Evolutionary conservation across 2,888 invertebrate species (phyloP), one percentile per base, ranked within the genome.

Genomic region (Agrilus biguttatus): DNA sequence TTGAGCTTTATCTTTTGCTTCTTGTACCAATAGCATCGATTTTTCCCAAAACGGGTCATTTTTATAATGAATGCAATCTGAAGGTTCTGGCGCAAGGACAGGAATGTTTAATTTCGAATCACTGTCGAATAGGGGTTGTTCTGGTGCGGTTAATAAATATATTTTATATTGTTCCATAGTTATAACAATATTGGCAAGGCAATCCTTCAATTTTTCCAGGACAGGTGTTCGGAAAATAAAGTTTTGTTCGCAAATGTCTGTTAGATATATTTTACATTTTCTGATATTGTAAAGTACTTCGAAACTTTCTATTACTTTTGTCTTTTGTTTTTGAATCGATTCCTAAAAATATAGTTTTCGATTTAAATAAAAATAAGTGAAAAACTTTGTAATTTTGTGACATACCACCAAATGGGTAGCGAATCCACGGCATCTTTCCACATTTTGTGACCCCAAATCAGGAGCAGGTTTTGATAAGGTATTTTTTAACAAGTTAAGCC

Each of bases 371-470:
- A 28, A 1, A 21, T 4, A 40, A n/a, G 10, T 14, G 6, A 12
- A 39, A 8, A 39, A 4, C 4, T 17, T 2, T 10, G 34, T 2
- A 14, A 8, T 2, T 5, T 28, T 39, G n/a, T 37, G 33, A 49
- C 58, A 65, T 65, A 79, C 77, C 72, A 87, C 72, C 36, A 93
- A 66, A 55, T 92, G 84, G 14, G 80, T 75, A 0, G 86, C 75
- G 60, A 83, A 91, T 38, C 96, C 96, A 61, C 80, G 80, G 55
- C 90, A 85, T 40, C 91, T 73, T 53, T 92, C 90, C 40, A 87
- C 76, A 54, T 87, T 86, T 39, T 78, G 80, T 1, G 78, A 67
- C 1, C 89, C 88, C 38, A 95, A 65, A 54, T 93, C 92, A 52
- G 80, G 73, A 21, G 83, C 77, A 0, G 86, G 84, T 1, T 77